Evolutionary conservation across 2,797 vertebrate species (phyloP).

Genomic region (Anabas testudineus): DNA sequence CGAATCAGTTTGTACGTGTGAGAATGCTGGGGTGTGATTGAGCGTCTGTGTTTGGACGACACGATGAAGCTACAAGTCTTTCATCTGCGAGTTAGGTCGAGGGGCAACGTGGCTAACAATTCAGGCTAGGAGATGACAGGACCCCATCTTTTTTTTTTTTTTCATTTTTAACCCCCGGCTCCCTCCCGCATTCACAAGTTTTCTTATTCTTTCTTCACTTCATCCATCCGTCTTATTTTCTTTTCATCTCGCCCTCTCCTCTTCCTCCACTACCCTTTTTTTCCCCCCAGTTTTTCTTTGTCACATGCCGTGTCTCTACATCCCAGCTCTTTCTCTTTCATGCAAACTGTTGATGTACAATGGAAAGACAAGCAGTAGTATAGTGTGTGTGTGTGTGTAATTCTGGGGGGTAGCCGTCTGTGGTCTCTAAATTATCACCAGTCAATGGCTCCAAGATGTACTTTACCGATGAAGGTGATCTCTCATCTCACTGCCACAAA

Average conservation of each 20-base stretch:
- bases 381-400: constrained; percentile 23
- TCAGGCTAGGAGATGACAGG: constrained; percentile 64
- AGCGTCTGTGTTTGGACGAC: constrained; percentile 36
- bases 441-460: constrained; percentile 73
- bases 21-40: constrained; percentile 57
- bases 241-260: constrained; percentile 54
- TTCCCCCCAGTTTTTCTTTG: constrained; percentile 44
- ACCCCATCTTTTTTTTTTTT: constrained; percentile 27
- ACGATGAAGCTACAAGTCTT: constrained; percentile 54
- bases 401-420: constrained; percentile 43
- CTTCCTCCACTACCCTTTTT: constrained; percentile 27
- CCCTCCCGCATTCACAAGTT: constrained; percentile 2
- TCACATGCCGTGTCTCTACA: constrained; percentile 32
- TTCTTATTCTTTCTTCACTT: constrained; percentile 22
- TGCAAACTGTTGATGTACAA: constrained; percentile 53
- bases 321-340: constrained; percentile 48
- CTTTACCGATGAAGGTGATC: constrained; percentile 50
- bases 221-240: constrained; percentile 42
- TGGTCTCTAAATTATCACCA: constrained; percentile 54
- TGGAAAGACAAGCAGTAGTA: constrained; percentile 19
- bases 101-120: constrained; percentile 45
- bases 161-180: constrained; percentile 20
- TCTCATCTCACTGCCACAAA: constrained; percentile 58
- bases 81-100: constrained; percentile 58
- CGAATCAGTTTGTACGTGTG: constrained; percentile 58